These are phyloP conservation scores for Macrosoma leucophasiata DNA, from an alignment of 2,888 invertebrate species.

Conservation along the genomic window DNA sequence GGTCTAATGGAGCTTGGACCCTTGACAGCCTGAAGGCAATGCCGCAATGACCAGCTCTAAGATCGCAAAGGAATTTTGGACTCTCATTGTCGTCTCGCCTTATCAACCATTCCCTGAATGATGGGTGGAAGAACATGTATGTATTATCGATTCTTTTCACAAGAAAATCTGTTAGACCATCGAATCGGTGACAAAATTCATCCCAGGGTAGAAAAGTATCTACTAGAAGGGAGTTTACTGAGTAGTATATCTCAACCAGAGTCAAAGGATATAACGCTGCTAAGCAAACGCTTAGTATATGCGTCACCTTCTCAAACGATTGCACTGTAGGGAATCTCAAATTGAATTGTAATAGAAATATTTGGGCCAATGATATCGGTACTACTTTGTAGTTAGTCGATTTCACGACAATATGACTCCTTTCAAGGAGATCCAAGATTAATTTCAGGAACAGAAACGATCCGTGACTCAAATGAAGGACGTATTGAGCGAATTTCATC, in stretches of 20 bases:
- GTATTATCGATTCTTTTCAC: slow-evolving; percentile 94
- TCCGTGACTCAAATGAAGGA: slow-evolving; percentile 88
- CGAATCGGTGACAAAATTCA: slow-evolving; percentile 92
- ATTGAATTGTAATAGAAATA: slow-evolving; percentile 94
- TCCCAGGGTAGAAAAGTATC: slow-evolving; percentile 90
- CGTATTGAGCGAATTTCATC: slow-evolving; percentile 89
- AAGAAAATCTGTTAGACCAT: slow-evolving; percentile 89
- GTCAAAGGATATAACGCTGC: slow-evolving; percentile 94
- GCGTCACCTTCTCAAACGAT: slow-evolving; percentile 92
- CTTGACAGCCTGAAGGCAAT: slow-evolving; percentile 94
- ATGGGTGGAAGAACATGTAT: slow-evolving; percentile 98
- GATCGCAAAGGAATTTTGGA: slow-evolving; percentile 94
- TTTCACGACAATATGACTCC: slow-evolving; percentile 93
- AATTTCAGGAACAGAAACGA: slow-evolving; percentile 95
- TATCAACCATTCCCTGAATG: slow-evolving; percentile 97
- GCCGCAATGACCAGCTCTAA: slow-evolving; percentile 93
- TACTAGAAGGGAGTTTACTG: slow-evolving; percentile 90
- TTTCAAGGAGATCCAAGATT: slow-evolving; percentile 92
- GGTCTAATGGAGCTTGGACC: slow-evolving; percentile 88
- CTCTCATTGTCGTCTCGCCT: slow-evolving; percentile 91
- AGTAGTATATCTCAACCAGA: slow-evolving; percentile 92
- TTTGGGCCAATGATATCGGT: slow-evolving; percentile 90
- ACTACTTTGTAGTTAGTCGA: slow-evolving; percentile 95
- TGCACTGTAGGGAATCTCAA: slow-evolving; percentile 91
- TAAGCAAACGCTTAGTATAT: slow-evolving; percentile 92